Evolutionary conservation across 2,797 vertebrate species (phyloP).

Genomic region (Gobionotothen gibberifrons): DNA sequence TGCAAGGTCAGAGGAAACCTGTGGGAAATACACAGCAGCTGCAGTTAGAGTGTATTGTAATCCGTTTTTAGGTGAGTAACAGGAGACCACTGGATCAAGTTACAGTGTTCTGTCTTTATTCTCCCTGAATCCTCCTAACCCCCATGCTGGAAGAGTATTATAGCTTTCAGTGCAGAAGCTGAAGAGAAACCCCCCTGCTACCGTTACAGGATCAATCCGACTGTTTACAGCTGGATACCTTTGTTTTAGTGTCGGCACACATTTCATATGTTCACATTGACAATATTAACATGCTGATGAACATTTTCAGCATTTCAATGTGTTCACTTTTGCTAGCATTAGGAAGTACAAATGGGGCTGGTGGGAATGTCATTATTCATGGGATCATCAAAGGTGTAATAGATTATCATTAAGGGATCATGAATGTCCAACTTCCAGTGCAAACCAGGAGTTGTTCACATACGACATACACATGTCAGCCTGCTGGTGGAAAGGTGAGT

Average conservation of each 20-base stretch:
- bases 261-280: no score
- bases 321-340: not conserved
- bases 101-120: constrained; percentile 21
- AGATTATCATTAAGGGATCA: not conserved
- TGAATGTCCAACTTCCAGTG: not conserved
- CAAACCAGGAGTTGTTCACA: no score
- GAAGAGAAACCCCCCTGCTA: constrained; percentile 21
- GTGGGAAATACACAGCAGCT: constrained; percentile 32
- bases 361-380: no score
- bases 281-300: not conserved
- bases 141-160: constrained; percentile 23
- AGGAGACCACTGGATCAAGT: constrained; percentile 32
- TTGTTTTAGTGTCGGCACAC: not conserved
- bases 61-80: constrained; percentile 19
- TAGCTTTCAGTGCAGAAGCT: not conserved
- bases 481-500: not conserved
- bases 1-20: constrained; percentile 35
- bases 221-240: not conserved
- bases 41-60: constrained; percentile 28
- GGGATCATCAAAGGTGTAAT: not conserved
- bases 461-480: not conserved
- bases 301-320: not conserved
- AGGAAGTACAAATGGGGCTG: no score
- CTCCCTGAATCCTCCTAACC: constrained; percentile 8
- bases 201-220: not conserved